Base-by-base conservation (phyloP, 53 echinoderm and acorn worm species). In the Actinopyga echinites region DNA sequence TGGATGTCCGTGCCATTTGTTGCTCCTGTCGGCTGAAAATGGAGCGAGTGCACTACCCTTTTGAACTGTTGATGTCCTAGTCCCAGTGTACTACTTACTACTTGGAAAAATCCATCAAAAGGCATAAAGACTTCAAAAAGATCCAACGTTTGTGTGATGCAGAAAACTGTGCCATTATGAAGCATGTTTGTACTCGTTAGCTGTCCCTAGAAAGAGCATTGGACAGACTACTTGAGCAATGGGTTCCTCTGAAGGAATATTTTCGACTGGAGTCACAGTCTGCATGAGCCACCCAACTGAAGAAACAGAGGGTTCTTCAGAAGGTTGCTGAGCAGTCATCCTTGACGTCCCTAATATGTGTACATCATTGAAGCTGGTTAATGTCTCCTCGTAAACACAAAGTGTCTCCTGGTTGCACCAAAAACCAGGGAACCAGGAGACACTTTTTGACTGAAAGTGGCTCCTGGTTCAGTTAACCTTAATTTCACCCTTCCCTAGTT, bases 181-280 rank as follows among this genome's bases (percentile, higher is more conserved):
- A 90, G 43, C 90, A 85, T 73, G 82, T 89, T 25, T 89, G 80
- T 62, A 69, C 81, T 28, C 43, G 86, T 26, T 86, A 82, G 90
- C 56, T 90, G 15, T 86, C 86, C 10, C 28, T 90, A 33, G 65
- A 86, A 34, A 75, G 57, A 31, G 83, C 86, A 49, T 36, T 90
- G 44, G 59, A 86, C 78, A 75, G 90, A 75, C 42, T 90, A 22
- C 65, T 90, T 44, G 90, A 90, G 54, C 86, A 90, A 59, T 86
- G 90, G 90, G 56, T 30, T 43, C 57, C 90, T 60, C 63, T 89
- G 57, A 12, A 34, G 56, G 75, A 57, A 31, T 90, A 86, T 57
- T 83, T 90, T 49, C 64, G 5, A 60, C 60, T 11, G 56, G 30
- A 52, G 68, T 35, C 79, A 34, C 57, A 79, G 58, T 25, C 79